Percentiles rank a stretch among this genome's conserved stretches.
Evolutionary conservation across 2,797 vertebrate species (phyloP).

Genomic region (Synanceia verrucosa): DNA sequence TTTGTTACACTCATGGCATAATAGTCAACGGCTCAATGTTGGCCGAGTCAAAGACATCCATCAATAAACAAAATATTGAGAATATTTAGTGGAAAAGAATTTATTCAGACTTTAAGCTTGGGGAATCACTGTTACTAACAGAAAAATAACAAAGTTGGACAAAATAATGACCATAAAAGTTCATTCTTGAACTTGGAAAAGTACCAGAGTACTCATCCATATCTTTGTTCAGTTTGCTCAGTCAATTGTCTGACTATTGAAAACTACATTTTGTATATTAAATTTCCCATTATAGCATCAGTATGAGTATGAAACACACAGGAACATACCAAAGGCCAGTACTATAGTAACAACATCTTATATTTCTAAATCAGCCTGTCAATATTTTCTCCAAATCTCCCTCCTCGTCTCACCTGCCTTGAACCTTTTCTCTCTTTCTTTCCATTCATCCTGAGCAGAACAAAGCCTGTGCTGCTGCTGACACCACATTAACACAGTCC

Average conservation of each 20-base stretch:
- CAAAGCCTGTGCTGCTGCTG: slow-evolving; percentile 56
- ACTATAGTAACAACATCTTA: neutral
- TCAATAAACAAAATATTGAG: neutral
- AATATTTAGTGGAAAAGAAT: neutral
- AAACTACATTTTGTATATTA: too few relatives aligned
- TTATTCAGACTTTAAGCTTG: neutral
- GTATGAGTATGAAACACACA: neutral
- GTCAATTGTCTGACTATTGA: neutral
- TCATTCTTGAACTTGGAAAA: neutral
- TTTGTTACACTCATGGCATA: slow-evolving; percentile 8
- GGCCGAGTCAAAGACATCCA: neutral
- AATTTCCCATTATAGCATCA: too few relatives aligned
- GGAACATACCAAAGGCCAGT: neutral
- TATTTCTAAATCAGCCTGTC: neutral
- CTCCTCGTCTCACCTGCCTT: neutral
- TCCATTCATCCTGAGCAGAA: slow-evolving; percentile 27
- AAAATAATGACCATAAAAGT: neutral
- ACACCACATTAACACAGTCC: slow-evolving; percentile 73
- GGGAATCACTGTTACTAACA: neutral
- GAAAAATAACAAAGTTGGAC: neutral
- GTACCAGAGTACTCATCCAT: too few relatives aligned
- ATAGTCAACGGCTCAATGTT: slow-evolving; percentile 9
- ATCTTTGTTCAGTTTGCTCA: neutral
- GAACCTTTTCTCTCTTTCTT: neutral
- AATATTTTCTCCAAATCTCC: neutral